These are phyloP conservation scores for Acrobasis repandana DNA, from an alignment of 2,888 invertebrate genomes.

Conservation along the genomic window DNA sequence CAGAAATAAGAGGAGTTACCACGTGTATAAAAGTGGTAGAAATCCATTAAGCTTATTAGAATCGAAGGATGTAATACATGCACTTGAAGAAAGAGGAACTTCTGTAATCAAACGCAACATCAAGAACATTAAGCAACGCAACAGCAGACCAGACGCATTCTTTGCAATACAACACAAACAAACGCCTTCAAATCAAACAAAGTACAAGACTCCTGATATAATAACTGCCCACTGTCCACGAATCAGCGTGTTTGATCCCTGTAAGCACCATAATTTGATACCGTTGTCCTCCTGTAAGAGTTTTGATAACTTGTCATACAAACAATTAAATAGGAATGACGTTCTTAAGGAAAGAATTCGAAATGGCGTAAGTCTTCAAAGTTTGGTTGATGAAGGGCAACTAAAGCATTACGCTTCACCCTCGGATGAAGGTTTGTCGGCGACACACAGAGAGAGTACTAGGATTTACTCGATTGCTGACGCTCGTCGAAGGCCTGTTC, in stretches of 20 bases:
- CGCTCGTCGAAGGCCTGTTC: slow-evolving; percentile 55
- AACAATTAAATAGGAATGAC: slow-evolving; percentile 48
- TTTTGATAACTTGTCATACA: slow-evolving; percentile 73
- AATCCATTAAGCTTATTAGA: slow-evolving; percentile 60
- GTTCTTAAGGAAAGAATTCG: slow-evolving; percentile 51
- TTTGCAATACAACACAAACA: slow-evolving; percentile 25
- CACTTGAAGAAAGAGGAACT: slow-evolving; percentile 66
- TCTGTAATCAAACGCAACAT: slow-evolving; percentile 73
- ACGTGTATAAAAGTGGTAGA: slow-evolving; percentile 75
- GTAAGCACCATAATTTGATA: slow-evolving; percentile 65
- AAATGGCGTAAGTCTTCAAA: slow-evolving; percentile 70
- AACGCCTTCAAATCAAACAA: slow-evolving; percentile 40
- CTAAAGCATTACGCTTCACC: slow-evolving; percentile 67
- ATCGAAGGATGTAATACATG: slow-evolving; percentile 60
- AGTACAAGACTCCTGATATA: slow-evolving; percentile 64
- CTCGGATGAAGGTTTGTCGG: slow-evolving; percentile 45
- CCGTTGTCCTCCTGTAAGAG: slow-evolving; percentile 70
- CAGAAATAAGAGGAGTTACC: slow-evolving; percentile 77
- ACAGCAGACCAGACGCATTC: slow-evolving; percentile 54
- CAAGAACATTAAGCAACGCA: slow-evolving; percentile 67
- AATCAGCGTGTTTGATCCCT: slow-evolving; percentile 65
- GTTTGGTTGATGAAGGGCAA: slow-evolving; percentile 63
- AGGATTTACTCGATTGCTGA: slow-evolving; percentile 70
- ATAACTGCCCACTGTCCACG: slow-evolving; percentile 67
- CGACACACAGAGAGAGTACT: slow-evolving; percentile 50